A percentile compares a stretch with the other conserved stretches of the same genome.
phyloP scores from a whole-genome alignment of 1,140 invertebrate genomes.

The Brachionus manjavacas region DNA sequence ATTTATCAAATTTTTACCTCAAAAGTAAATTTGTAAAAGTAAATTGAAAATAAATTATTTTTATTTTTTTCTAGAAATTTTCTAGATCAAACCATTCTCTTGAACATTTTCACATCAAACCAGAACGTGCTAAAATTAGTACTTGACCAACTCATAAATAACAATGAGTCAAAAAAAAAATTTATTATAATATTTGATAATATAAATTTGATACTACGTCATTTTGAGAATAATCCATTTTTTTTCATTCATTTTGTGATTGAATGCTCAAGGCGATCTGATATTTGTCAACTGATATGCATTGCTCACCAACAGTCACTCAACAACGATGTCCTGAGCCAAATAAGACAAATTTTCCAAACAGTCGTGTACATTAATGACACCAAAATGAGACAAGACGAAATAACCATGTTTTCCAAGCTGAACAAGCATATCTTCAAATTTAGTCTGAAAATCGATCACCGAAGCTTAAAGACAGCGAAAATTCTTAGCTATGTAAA shows the following conservation, averaged over 20 bases:
- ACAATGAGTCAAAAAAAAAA: neutral
- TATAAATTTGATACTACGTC: neutral
- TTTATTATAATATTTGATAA: neutral
- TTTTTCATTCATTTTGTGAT: slow-evolving; percentile 1
- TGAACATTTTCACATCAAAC: neutral
- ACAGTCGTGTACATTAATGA: neutral
- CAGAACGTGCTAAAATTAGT: neutral
- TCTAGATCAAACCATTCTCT: neutral
- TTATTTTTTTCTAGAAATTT: neutral
- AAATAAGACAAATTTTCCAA: slow-evolving; percentile 17
- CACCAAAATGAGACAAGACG: slow-evolving; percentile 16
- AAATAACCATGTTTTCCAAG: neutral
- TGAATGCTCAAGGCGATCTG: neutral
- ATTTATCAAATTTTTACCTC: neutral
- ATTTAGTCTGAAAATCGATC: neutral
- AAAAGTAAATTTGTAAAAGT: neutral
- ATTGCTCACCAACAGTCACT: neutral
- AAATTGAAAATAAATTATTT: neutral
- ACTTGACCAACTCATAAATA: neutral
- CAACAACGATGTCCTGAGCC: neutral
- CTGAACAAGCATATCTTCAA: slow-evolving; percentile 19
- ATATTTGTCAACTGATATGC: neutral
- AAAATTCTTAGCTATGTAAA: slow-evolving; percentile 14
- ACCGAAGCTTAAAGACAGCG: neutral
- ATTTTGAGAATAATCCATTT: slow-evolving; percentile 9